These are phyloP conservation scores for Tenodera sinensis DNA, from an alignment of 2,888 invertebrate species.

Conservation along the genomic window DNA sequence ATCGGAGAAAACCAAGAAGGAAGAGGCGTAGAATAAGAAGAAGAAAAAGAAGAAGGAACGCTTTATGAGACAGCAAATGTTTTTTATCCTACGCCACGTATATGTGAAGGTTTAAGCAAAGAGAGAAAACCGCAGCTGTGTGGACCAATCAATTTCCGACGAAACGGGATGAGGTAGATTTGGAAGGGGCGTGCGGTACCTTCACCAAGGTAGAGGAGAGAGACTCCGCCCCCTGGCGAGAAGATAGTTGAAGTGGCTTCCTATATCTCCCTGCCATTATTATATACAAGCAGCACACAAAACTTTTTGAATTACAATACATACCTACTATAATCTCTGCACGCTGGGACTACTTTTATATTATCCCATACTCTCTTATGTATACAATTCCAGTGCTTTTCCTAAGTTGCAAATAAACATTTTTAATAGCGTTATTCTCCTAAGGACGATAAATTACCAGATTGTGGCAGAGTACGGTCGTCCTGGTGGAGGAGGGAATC, in stretches of 20 bases:
- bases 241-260: neutral
- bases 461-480: neutral
- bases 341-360: slow-evolving; percentile 9
- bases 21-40: neutral
- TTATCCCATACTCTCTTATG: neutral
- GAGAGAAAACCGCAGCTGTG: neutral
- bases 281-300: neutral
- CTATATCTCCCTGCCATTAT: slow-evolving; percentile 3
- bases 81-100: neutral
- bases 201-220: neutral
- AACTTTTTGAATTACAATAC: slow-evolving; percentile 14
- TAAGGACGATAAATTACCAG: slow-evolving; percentile 11
- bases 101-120: neutral
- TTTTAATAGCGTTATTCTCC: slow-evolving; percentile 16
- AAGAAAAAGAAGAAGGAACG: neutral
- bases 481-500: neutral
- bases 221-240: neutral
- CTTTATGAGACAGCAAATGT: neutral
- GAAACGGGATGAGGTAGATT: neutral
- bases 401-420: slow-evolving; percentile 7
- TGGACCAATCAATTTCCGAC: neutral
- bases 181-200: neutral
- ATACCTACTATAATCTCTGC: neutral
- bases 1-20: no score
- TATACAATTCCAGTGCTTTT: neutral